phyloP scores from a whole-genome alignment of 2,888 invertebrate species.

The Tetanocera ferruginea region DNA sequence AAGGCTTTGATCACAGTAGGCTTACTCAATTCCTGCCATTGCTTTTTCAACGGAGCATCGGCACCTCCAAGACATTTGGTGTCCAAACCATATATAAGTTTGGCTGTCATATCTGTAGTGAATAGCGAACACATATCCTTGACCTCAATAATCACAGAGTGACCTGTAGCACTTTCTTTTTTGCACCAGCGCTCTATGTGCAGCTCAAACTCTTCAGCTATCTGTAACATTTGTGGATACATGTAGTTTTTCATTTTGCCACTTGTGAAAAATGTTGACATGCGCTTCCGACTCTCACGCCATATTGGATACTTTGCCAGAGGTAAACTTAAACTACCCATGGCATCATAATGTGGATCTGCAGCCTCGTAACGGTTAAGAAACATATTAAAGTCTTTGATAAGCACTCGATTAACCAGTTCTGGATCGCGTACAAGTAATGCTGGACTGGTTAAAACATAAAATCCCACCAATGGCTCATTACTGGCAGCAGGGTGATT shows the following conservation, averaged over 20 bases:
- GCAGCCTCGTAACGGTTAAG: slow-evolving; percentile 64
- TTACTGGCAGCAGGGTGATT: slow-evolving; percentile 49
- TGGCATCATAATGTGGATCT: slow-evolving; percentile 53
- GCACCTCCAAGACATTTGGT: slow-evolving; percentile 57
- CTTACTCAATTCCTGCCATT: slow-evolving; percentile 55
- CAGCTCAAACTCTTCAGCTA: slow-evolving; percentile 55
- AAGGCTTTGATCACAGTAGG: slow-evolving; percentile 53
- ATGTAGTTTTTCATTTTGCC: slow-evolving; percentile 60
- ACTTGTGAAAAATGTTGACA: slow-evolving; percentile 60
- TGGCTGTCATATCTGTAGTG: slow-evolving; percentile 64
- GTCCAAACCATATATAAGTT: slow-evolving; percentile 58
- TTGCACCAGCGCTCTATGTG: slow-evolving; percentile 46
- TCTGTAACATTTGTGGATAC: slow-evolving; percentile 61
- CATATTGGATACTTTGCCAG: slow-evolving; percentile 61
- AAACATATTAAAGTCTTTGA: slow-evolving; percentile 64
- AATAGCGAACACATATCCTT: slow-evolving; percentile 62
- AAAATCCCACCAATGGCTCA: slow-evolving; percentile 62
- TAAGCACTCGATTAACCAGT: slow-evolving; percentile 66
- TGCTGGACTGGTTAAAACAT: slow-evolving; percentile 69
- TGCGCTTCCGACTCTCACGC: slow-evolving; percentile 57
- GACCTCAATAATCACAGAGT: slow-evolving; percentile 48
- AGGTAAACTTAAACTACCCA: slow-evolving; percentile 58
- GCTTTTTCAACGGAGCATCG: slow-evolving; percentile 52
- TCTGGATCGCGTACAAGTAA: slow-evolving; percentile 69
- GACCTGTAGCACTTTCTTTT: background rate